phyloP scores from a whole-genome alignment of 2,113 vertebrate species.

The Gorsachius goisagi region DNA sequence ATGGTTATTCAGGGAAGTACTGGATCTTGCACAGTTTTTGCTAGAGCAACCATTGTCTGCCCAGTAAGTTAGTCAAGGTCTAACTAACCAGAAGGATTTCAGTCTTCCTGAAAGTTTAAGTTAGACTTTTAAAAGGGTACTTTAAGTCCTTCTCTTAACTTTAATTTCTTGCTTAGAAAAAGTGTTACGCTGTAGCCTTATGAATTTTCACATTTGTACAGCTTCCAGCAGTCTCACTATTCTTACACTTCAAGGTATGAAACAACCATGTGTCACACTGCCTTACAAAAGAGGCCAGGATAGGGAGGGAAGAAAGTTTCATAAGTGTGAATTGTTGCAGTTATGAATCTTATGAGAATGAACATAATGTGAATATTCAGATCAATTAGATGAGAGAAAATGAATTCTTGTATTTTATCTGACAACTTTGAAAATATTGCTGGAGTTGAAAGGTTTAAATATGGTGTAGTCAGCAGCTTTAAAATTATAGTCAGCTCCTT shows the following conservation, averaged over 20 bases:
- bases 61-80: not conserved
- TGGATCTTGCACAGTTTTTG: not conserved
- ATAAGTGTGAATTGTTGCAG: not conserved
- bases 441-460: not conserved
- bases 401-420: not conserved
- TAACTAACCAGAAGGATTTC: not conserved
- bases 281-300: not conserved
- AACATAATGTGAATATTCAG: not conserved
- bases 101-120: not conserved
- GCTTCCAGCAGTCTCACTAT: not conserved
- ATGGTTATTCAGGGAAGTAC: not conserved
- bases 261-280: not conserved
- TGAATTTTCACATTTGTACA: not conserved
- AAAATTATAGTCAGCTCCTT: not conserved
- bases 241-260: not conserved
- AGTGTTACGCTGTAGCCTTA: not conserved
- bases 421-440: not conserved
- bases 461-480: not conserved
- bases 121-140: not conserved
- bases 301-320: not conserved
- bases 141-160: not conserved
- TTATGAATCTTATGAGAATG: not conserved
- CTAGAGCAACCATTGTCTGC: not conserved
- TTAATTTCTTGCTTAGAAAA: not conserved
- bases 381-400: not conserved